Evolutionary conservation across 2,888 invertebrate genomes (phyloP).

Genomic region (Dynastes maya): DNA sequence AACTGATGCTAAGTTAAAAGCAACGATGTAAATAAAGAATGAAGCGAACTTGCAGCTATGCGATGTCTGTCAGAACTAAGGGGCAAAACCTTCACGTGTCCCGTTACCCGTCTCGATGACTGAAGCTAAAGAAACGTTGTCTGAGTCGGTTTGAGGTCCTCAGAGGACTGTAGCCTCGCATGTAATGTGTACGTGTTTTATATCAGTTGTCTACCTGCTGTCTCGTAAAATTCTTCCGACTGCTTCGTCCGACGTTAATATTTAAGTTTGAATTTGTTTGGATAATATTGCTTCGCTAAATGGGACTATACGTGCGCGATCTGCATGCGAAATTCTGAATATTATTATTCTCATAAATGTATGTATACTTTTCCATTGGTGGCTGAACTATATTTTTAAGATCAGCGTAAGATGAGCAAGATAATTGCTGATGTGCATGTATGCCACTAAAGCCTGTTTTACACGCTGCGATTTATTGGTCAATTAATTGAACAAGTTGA

Average conservation of each 20-base stretch:
- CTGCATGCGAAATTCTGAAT: not conserved
- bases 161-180: slow-evolving; percentile 51
- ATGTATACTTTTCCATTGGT: not conserved
- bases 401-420: no score
- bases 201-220: slow-evolving; percentile 57
- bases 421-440: no score
- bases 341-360: not conserved
- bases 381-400: no score
- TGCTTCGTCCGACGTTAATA: slow-evolving; percentile 24
- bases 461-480: no score
- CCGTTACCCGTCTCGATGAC: slow-evolving; percentile 53
- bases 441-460: no score
- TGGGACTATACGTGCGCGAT: not conserved
- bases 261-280: slow-evolving; percentile 36
- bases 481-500: no score
- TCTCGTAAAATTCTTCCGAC: slow-evolving; percentile 55
- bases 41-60: slow-evolving; percentile 17
- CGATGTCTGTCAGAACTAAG: slow-evolving; percentile 24
- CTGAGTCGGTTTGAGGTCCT: slow-evolving; percentile 48
- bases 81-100: slow-evolving; percentile 47
- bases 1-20: slow-evolving; percentile 38
- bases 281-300: slow-evolving; percentile 29
- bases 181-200: slow-evolving; percentile 56
- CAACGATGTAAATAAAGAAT: slow-evolving; percentile 35
- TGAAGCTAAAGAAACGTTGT: slow-evolving; percentile 54